These are phyloP conservation scores for Ariolimax columbianus DNA, from an alignment of 2,888 invertebrate genomes.

Conservation along the genomic window DNA sequence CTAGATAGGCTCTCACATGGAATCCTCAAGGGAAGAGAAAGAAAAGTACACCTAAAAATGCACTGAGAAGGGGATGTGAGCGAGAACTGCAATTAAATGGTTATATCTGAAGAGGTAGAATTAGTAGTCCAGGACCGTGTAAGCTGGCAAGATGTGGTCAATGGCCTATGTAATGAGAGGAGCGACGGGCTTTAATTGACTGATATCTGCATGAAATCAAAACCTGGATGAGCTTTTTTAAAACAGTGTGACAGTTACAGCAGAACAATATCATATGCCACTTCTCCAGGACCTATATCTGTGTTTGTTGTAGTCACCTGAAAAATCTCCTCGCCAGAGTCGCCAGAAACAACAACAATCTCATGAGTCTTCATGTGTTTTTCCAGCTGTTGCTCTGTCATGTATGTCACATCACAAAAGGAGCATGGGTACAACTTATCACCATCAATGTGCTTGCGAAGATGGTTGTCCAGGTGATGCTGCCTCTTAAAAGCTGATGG, in stretches of 20 bases:
- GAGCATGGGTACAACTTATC: conserved; percentile 37
- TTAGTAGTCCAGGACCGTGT: too few species aligned
- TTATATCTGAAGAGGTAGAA: too few species aligned
- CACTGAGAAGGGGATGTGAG: too few species aligned
- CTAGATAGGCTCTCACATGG: too few species aligned
- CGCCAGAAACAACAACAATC: conserved; percentile 46
- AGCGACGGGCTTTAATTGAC: too few species aligned
- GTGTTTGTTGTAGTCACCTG: conserved; percentile 10
- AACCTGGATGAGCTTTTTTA: too few species aligned
- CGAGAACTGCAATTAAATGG: too few species aligned
- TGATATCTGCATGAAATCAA: too few species aligned
- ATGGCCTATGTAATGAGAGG: too few species aligned
- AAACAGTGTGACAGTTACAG: background rate
- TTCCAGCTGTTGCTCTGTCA: conserved; percentile 33
- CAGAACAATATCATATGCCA: conserved; percentile 45
- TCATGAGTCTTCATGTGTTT: conserved; percentile 48
- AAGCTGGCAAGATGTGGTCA: too few species aligned
- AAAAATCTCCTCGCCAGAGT: conserved; percentile 37
- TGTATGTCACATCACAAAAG: conserved; percentile 42
- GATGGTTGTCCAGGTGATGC: conserved; percentile 46
- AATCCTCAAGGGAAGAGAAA: too few species aligned
- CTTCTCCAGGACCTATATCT: conserved; percentile 34
- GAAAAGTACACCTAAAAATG: too few species aligned
- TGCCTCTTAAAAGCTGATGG: conserved; percentile 48
- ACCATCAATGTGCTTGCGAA: conserved; percentile 39